A percentile compares a stretch with the other conserved stretches of the same genome.
These are phyloP conservation scores for Palythoa caribaeorum DNA, from an alignment of 92 coral and sea anemone genomes.

Conservation along the genomic window DNA sequence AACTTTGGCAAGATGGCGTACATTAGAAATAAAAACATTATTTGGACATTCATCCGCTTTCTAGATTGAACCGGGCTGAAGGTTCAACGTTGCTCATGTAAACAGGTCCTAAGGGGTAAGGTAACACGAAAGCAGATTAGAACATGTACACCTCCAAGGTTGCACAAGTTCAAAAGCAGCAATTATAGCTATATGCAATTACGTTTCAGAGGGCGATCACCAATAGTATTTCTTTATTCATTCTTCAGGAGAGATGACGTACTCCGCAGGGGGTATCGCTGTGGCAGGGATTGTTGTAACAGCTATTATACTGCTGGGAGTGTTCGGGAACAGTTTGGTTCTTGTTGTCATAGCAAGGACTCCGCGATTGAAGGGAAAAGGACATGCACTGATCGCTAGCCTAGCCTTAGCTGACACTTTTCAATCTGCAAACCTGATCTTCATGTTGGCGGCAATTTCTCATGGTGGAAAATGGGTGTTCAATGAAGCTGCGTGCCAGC, in stretches of 20 bases:
- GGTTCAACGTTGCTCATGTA: neutral
- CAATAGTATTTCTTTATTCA: neutral
- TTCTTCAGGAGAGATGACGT: conserved; percentile 26
- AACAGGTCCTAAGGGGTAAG: conserved; percentile 5
- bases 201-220: neutral
- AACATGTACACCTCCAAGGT: neutral
- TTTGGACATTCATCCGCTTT: neutral
- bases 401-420: conserved; percentile 47
- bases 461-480: conserved; percentile 45
- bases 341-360: conserved; percentile 38
- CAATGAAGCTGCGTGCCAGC: conserved; percentile 22
- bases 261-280: conserved; percentile 23
- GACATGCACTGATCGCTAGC: conserved; percentile 49
- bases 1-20: too few relatives aligned
- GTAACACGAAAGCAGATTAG: neutral
- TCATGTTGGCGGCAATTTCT: conserved; percentile 42
- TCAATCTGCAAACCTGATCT: conserved; percentile 43
- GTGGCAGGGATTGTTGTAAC: conserved; percentile 43
- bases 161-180: too few relatives aligned
- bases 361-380: conserved; percentile 42
- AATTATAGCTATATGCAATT: too few relatives aligned
- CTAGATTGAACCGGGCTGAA: conserved; percentile 14
- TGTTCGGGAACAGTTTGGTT: conserved; percentile 39
- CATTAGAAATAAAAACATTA: too few relatives aligned
- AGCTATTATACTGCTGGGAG: conserved; percentile 21